Percentiles rank a stretch among this genome's conserved stretches.
Conservation (phyloP, 1,140 invertebrate genomes). For the Leptopilina boulardi region DNA sequence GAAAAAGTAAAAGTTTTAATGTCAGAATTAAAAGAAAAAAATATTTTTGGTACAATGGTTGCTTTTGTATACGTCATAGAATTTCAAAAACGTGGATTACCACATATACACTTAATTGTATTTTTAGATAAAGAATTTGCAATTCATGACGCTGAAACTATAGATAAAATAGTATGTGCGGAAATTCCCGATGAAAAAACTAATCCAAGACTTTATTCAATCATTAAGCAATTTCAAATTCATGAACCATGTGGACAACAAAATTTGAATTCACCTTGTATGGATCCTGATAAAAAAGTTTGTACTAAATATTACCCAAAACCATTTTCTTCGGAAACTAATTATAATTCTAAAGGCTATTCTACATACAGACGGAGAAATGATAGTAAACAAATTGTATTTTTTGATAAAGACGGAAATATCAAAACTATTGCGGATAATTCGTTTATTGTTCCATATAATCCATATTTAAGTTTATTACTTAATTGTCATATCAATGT, state of each 20-base stretch:
- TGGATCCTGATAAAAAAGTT: slow-evolving; percentile 38
- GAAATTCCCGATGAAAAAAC: neutral
- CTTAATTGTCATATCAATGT: slow-evolving; percentile 33
- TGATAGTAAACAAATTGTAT: neutral
- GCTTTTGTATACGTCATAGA: slow-evolving; percentile 34
- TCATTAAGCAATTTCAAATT: slow-evolving; percentile 56
- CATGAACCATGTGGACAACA: slow-evolving; percentile 60
- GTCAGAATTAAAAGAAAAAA: neutral
- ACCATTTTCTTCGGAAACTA: slow-evolving; percentile 39
- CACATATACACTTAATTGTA: neutral
- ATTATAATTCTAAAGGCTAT: neutral
- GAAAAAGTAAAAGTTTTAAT: slow-evolving; percentile 8
- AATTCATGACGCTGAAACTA: neutral
- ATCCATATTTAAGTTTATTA: slow-evolving; percentile 2
- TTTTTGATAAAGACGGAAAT: neutral
- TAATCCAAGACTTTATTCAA: slow-evolving; percentile 27
- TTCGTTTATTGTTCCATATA: slow-evolving; percentile 17
- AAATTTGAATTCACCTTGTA: slow-evolving; percentile 38
- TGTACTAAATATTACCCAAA: slow-evolving; percentile 56
- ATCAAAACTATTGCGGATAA: neutral
- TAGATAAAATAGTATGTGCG: slow-evolving; percentile 7
- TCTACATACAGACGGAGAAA: slow-evolving; percentile 18
- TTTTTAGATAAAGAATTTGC: neutral
- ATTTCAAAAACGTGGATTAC: slow-evolving; percentile 39
- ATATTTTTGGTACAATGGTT: neutral